phyloP scores from a whole-genome alignment of 2,888 invertebrate species.

The Catonia carolina region DNA sequence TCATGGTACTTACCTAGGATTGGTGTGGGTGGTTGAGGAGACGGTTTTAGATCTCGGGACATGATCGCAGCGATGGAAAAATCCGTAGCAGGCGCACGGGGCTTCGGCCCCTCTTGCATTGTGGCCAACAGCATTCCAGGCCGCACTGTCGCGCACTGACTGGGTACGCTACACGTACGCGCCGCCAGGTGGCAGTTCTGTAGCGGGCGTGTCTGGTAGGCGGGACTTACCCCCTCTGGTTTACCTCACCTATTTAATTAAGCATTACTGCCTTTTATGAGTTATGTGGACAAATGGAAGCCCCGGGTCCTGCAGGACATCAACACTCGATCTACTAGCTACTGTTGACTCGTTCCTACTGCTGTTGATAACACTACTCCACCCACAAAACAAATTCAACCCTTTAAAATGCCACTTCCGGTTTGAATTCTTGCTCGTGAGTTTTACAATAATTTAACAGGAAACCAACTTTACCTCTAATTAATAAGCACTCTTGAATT shows the following conservation, averaged over 20 bases:
- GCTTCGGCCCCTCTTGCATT: constrained; percentile 48
- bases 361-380: neutral
- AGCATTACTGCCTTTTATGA: constrained; percentile 8
- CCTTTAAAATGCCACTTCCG: neutral
- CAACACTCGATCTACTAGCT: constrained; percentile 9
- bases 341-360: neutral
- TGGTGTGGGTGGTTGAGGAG: neutral
- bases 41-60: constrained; percentile 51
- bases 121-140: constrained; percentile 45
- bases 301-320: constrained; percentile 4
- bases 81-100: constrained; percentile 62
- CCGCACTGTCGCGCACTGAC: constrained; percentile 42
- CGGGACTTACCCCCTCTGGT: constrained; percentile 46
- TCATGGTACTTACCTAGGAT: too few relatives aligned
- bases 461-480: too few relatives aligned
- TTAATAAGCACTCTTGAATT: too few relatives aligned
- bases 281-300: constrained; percentile 12
- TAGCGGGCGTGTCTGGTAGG: constrained; percentile 41
- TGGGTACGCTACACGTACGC: constrained; percentile 28
- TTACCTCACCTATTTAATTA: constrained; percentile 30
- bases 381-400: neutral
- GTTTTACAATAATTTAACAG: too few relatives aligned
- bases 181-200: constrained; percentile 24
- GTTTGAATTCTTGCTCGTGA: too few relatives aligned
- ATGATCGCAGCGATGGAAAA: constrained; percentile 95